These are phyloP conservation scores for Drosophila affinis DNA, from an alignment of 2,888 invertebrate genomes.

Conservation along the genomic window DNA sequence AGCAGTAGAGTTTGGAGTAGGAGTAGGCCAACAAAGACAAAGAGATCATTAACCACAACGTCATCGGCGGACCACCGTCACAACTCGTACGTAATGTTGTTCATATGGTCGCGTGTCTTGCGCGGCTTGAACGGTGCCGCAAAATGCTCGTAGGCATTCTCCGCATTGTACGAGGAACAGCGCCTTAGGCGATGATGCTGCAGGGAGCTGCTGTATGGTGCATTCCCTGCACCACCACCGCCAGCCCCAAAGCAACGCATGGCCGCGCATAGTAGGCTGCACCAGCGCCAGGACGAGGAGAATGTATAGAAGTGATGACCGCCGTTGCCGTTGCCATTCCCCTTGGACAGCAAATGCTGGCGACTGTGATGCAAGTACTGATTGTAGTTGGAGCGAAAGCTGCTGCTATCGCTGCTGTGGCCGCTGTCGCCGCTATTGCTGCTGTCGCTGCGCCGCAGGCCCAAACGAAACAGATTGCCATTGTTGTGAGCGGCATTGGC, in stretches of 20 bases:
- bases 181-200: constrained; percentile 78
- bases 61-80: constrained; percentile 78
- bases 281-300: constrained; percentile 83
- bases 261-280: constrained; percentile 83
- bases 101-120: constrained; percentile 83
- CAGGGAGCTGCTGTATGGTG: constrained; percentile 80
- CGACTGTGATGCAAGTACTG: constrained; percentile 81
- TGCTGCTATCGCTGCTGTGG: constrained; percentile 81
- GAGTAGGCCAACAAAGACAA: constrained; percentile 61
- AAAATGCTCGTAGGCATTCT: constrained; percentile 81
- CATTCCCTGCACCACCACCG: constrained; percentile 41
- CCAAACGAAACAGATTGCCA: constrained; percentile 80
- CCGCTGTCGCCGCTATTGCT: constrained; percentile 72
- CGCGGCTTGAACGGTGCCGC: constrained; percentile 82
- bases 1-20: constrained; percentile 56
- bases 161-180: constrained; percentile 78
- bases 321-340: constrained; percentile 44
- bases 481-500: constrained; percentile 77
- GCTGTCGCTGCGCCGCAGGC: constrained; percentile 73
- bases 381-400: constrained; percentile 82
- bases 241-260: constrained; percentile 83
- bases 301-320: constrained; percentile 80
- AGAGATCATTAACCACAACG: constrained; percentile 71
- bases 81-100: constrained; percentile 84
- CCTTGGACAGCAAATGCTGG: constrained; percentile 81